Base-by-base conservation (phyloP, 1,140 invertebrate species). In the Zaprionus vittiger region DNA sequence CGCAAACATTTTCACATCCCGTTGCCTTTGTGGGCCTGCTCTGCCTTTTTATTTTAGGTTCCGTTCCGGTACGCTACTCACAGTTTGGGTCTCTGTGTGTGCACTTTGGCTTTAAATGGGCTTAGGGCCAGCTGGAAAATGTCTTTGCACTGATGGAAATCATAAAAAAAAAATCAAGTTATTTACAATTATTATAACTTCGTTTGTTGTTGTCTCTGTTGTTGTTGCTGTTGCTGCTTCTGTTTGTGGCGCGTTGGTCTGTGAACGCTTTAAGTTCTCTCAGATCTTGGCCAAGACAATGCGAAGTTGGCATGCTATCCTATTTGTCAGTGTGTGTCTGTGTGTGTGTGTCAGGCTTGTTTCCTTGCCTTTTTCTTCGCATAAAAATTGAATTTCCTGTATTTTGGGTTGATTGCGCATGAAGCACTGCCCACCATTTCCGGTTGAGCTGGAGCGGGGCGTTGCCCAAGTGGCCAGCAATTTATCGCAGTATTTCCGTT, bases 341-440 rank as follows among this genome's bases (percentile, higher is more conserved):
- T 65, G 26, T 65, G 59, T 41, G 37, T 44, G 49, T 84, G 66
- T 79, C 37, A 54, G 49, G 34, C 71, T 73, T 63, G 64, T 74
- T 81, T 62, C 69, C 44, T 63, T 71, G 67, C 68, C 77, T 62
- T 59, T 78, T 89, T 70, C 75, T 74, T 64, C 62, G 75, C 78
- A 77, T 81, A 81, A 90, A 89, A 90, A 89, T 89, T 89, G 81
- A 89, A 89, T 89, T 81, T 90, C 85, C 78, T 79, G 75, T 59
- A 77, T 73, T 83, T 83, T 71, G 56, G 79, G 52, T 79, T 87
- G 84, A 89, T 81, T 87, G 81, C 78, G 80, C 80, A 78, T 57
- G 75, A 57, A 54, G 49, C 73, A 76, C 74, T 62, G 72, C 71
- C 81, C 65, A 75, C 81, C 65, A 80, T 76, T 84, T 81, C 84